Evolutionary conservation across 1,140 invertebrate genomes (phyloP), one percentile per base, ranked within the genome.

Genomic region (Colletes latitarsis): DNA sequence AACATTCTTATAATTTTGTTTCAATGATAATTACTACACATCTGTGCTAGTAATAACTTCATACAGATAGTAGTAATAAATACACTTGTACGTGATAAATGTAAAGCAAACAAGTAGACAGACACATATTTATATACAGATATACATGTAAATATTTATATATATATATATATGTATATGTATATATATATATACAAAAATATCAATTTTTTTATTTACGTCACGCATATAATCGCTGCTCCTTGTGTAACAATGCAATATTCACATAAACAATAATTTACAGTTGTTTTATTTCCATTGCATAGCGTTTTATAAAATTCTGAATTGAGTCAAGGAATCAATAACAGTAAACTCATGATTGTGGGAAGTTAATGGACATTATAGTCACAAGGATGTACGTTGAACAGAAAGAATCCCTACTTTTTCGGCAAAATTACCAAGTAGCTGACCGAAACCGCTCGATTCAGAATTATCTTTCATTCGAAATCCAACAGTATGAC

Each of bases 401-500:
- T 93, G 91, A 78, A 89, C 89, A 64, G 90, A 93, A 84, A 93
- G 88, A 72, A 95, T 93, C 19, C 94, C 95, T 77, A 95, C 94
- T 93, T 94, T 95, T 82, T 95, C 94, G 53, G 94, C 94, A 85
- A 95, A 93, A 77, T 94, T 95, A 69, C 94, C 94, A 19, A 95
- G 88, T 9, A 95, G 75, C 77, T 93, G 93, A 57, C 93, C 91
- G 17, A 95, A 83, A 10, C 93, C 92, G 76, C 89, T 90, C 46
- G 89, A 91, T 91, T 92, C 94, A 55, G 89, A 94, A 89, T 94
- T 94, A 81, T 93, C 93, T 75, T 94, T 94, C 88, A 94, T 93
- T 84, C 93, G 94, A 82, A 94, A 93, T 62, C 93, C 94, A 85
- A 95, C 93, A 57, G 93, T 93, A 75, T 93, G 92, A 89, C 90